A percentile compares a stretch with the other conserved stretches of the same genome.
Conservation (phyloP, 2,113 vertebrate species). For the Ploceus nigricollis region DNA sequence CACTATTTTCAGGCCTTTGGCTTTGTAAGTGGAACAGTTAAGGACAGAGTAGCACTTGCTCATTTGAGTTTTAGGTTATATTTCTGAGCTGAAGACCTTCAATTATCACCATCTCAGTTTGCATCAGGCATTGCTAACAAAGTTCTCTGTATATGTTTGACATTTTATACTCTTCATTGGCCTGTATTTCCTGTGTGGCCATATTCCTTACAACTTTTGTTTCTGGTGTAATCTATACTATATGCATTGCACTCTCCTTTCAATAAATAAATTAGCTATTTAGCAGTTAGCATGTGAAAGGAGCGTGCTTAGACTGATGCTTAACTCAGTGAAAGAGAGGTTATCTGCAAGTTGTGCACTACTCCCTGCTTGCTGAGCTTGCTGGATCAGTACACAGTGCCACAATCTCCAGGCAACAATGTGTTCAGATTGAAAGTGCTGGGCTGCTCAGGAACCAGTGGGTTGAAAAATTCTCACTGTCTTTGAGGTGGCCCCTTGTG, state of each 20-base stretch:
- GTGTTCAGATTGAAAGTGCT: neutral
- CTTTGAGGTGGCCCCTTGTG: neutral
- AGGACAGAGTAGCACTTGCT: neutral
- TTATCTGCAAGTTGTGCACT: neutral
- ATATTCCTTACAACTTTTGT: neutral
- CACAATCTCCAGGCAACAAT: neutral
- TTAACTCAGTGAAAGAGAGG: neutral
- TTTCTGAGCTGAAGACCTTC: neutral
- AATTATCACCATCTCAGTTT: neutral
- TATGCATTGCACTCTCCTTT: neutral
- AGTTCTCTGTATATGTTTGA: neutral
- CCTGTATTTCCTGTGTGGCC: neutral
- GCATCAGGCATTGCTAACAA: neutral
- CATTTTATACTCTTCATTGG: accelerated
- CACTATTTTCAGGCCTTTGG: neutral
- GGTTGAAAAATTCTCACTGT: neutral
- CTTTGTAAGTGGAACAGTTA: neutral
- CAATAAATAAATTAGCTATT: neutral
- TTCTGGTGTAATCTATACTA: neutral
- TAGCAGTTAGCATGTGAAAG: neutral
- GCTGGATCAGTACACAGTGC: neutral
- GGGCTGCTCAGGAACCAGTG: neutral
- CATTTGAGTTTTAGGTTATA: neutral
- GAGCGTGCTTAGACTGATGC: neutral
- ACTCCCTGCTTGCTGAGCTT: neutral